These are phyloP conservation scores for Cheilosia soror DNA, from an alignment of 2,888 invertebrate species.

Conservation along the genomic window DNA sequence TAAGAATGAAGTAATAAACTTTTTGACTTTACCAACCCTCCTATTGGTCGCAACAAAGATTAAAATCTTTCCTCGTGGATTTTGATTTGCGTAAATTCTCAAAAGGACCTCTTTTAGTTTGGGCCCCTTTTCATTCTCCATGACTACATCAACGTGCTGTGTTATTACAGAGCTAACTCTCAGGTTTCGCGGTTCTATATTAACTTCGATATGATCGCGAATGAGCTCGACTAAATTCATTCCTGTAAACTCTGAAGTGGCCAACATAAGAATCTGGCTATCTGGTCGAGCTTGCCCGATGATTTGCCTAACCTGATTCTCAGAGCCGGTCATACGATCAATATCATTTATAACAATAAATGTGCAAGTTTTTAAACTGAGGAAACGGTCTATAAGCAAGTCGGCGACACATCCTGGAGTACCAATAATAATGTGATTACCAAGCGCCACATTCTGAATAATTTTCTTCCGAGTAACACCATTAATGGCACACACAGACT, in stretches of 20 bases:
- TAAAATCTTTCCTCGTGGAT: conserved; percentile 90
- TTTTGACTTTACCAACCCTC: conserved; percentile 93
- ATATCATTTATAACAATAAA: conserved; percentile 95
- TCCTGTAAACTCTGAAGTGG: conserved; percentile 97
- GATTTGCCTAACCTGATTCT: conserved; percentile 97
- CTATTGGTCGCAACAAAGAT: conserved; percentile 98
- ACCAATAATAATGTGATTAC: conserved; percentile 94
- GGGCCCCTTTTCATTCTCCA: conserved; percentile 89
- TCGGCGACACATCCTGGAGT: conserved; percentile 95
- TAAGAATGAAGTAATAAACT: conserved; percentile 91
- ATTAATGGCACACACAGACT: too few relatives aligned
- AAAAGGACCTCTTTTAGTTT: conserved; percentile 80
- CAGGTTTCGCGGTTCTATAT: conserved; percentile 91
- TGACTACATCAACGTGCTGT: conserved; percentile 91
- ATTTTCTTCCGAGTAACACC: too few relatives aligned
- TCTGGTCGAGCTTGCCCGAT: conserved; percentile 96
- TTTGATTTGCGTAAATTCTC: conserved; percentile 90
- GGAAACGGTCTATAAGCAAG: conserved; percentile 90
- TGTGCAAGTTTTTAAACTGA: conserved; percentile 90
- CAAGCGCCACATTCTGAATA: conserved; percentile 86
- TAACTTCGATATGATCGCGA: conserved; percentile 94
- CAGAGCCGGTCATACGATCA: conserved; percentile 98
- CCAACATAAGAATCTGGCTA: conserved; percentile 98
- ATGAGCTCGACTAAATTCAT: conserved; percentile 97
- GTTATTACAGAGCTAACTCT: conserved; percentile 95